Base-by-base conservation (phyloP, 2,888 invertebrate species). In the Cyaniris semiargus region DNA sequence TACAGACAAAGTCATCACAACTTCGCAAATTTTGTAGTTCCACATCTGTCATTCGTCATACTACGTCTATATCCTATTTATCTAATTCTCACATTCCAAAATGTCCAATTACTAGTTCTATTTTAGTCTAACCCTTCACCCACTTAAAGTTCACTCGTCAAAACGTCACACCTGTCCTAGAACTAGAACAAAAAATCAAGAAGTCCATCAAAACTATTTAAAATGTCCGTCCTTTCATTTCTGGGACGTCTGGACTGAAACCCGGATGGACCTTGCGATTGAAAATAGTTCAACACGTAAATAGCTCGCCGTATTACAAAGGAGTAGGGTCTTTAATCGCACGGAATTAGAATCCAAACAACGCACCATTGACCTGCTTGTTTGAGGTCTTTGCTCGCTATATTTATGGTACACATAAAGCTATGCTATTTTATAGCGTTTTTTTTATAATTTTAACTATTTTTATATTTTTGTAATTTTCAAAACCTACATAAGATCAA, bases 311-410 rank as follows among this genome's bases (percentile, higher is more conserved):
- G 76, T 80, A 80, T 76, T 21, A 0, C 7, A 31, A 76, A 18
- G 15, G 15, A 1, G 18, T 76, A 79, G 6, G 74, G 27, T 70
- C 7, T 76, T 70, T 23, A 76, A 56, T 71, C 8, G 78, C 27
- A 1, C 60, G 75, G 38, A 78, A 78, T 74, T 77, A 78, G 76
- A 72, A 76, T 81, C 80, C 80, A 81, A 83, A 82, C 80, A 78
- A 78, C 78, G 79, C 78, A 81, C 79, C 86, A 85, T 84, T 86
- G 86, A 85, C 85, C 85, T 80, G 79, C 80, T 82, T 84, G 79
- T 79, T 77, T 80, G 81, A 83, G 84, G 83, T 82, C 83, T 83
- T 82, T 80, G 80, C 76, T 81, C 82, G 80, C 77, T 76, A 77
- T 70, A 71, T 8, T 76, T 53, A 78, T 74, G 72, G 70, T 78